Conservation (phyloP, 92 coral and sea anemone genomes). For the Epizoanthus illoricatus region DNA sequence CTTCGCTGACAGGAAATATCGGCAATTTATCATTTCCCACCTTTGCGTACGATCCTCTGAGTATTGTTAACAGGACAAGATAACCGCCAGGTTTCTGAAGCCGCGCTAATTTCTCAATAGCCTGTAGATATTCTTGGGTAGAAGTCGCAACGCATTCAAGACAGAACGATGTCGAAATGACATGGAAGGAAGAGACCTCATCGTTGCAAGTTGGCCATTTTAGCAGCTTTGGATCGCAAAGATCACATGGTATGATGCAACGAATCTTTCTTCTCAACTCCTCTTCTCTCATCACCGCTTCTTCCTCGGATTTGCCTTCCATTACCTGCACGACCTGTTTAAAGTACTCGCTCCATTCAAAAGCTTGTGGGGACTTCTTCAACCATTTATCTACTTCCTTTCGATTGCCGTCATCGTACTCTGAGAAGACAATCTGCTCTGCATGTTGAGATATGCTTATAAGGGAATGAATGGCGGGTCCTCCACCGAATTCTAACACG, state of each 20-base stretch:
- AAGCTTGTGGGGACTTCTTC: background rate
- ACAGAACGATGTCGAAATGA: constrained; percentile 3
- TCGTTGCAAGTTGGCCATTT: background rate
- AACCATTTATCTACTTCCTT: background rate
- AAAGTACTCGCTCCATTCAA: background rate
- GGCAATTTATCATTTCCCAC: background rate
- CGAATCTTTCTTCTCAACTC: constrained; percentile 7
- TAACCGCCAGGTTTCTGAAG: background rate
- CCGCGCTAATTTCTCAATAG: background rate
- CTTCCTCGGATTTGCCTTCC: background rate
- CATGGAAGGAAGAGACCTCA: background rate
- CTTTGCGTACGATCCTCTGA: background rate
- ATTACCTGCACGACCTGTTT: background rate
- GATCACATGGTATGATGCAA: background rate
- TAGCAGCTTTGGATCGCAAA: background rate
- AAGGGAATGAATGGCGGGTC: background rate
- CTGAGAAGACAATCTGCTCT: too few relatives aligned
- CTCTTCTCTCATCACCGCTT: background rate
- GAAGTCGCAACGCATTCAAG: background rate
- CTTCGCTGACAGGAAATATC: background rate
- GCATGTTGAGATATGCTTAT: too few relatives aligned
- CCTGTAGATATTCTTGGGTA: background rate
- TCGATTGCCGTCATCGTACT: background rate
- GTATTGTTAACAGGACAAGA: too few relatives aligned
- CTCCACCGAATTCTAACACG: background rate